These are phyloP conservation scores for Stenichneumon culpator DNA, from an alignment of 2,888 invertebrate species.

Conservation along the genomic window DNA sequence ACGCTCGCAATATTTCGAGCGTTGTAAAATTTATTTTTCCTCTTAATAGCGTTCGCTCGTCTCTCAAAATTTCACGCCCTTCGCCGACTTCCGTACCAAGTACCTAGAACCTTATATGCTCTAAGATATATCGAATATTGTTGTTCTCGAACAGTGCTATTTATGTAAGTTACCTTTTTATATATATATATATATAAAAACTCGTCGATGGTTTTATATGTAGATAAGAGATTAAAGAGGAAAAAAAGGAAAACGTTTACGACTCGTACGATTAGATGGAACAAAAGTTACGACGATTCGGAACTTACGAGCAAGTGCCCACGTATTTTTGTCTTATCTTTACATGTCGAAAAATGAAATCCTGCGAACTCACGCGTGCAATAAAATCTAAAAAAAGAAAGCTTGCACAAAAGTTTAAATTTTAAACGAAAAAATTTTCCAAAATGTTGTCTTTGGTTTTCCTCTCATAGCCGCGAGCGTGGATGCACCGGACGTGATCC, in stretches of 20 bases:
- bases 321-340: not conserved
- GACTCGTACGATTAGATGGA: constrained; percentile 34
- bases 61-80: constrained; percentile 49
- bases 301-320: not conserved
- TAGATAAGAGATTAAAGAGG: constrained; percentile 54
- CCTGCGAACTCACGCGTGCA: constrained; percentile 32
- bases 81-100: constrained; percentile 65
- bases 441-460: not conserved
- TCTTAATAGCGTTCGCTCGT: constrained; percentile 55
- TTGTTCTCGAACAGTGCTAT: constrained; percentile 67
- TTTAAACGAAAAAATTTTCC: no score
- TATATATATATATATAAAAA: constrained; percentile 52
- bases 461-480: not conserved
- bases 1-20: not conserved
- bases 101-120: constrained; percentile 65
- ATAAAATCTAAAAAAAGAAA: constrained; percentile 68
- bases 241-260: constrained; percentile 9
- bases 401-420: constrained; percentile 73
- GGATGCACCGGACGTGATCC: not conserved
- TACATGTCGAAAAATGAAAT: constrained; percentile 2
- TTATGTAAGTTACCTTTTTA: constrained; percentile 68
- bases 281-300: constrained; percentile 36
- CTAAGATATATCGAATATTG: constrained; percentile 42
- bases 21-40: not conserved
- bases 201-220: constrained; percentile 53